A percentile compares a stretch with the other conserved stretches of the same genome.
phyloP scores from a whole-genome alignment of 2,888 invertebrate species.

The Cyclophora albipunctata region DNA sequence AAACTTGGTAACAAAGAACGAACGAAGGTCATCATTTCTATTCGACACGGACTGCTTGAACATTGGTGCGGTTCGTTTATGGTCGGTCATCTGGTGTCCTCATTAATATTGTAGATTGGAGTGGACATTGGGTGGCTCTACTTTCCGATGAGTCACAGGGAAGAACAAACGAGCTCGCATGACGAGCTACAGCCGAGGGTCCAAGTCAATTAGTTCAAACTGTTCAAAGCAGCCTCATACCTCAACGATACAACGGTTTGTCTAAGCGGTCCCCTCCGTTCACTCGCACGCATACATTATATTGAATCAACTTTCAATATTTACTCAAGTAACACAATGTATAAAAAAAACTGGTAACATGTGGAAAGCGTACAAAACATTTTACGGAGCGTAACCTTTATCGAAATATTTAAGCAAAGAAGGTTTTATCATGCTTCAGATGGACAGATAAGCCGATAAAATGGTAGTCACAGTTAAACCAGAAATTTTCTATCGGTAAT shows the following conservation, averaged over 20 bases:
- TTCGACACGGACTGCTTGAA: constrained; percentile 1
- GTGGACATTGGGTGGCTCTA: constrained; percentile 27
- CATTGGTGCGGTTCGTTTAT: constrained; percentile 24
- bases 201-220: constrained; percentile 43
- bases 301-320: constrained; percentile 20
- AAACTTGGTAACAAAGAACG: constrained; percentile 9
- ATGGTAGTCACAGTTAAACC: not conserved
- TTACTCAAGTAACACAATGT: constrained; percentile 8
- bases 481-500: constrained; percentile 24
- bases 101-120: constrained; percentile 37
- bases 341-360: not conserved
- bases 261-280: constrained; percentile 21
- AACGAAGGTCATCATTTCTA: constrained; percentile 10
- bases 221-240: constrained; percentile 29
- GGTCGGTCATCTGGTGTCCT: constrained; percentile 37
- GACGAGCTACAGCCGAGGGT: constrained; percentile 36
- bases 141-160: constrained; percentile 54
- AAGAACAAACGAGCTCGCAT: constrained; percentile 50
- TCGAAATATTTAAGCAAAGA: constrained; percentile 5
- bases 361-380: constrained; percentile 1
- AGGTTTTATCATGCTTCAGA: constrained; percentile 10
- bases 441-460: constrained; percentile 21
- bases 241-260: constrained; percentile 26
- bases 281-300: constrained; percentile 10
- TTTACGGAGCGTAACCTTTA: constrained; percentile 4